Evolutionary conservation across 1,140 invertebrate genomes (phyloP).

Genomic region (Philopotamus ludificatus): DNA sequence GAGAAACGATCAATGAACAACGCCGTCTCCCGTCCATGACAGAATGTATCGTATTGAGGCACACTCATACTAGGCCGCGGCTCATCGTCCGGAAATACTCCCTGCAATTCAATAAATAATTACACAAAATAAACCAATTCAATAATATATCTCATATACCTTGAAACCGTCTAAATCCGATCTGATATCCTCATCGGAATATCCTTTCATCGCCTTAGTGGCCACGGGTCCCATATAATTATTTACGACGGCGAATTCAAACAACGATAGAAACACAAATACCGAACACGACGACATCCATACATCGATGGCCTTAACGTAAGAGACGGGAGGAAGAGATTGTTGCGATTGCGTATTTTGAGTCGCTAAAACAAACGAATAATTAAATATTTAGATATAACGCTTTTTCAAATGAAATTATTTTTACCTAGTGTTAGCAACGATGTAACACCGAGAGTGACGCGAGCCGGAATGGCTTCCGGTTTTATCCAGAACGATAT

Average conservation of each 20-base stretch:
- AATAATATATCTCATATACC: slow-evolving; percentile 49
- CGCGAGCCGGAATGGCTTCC: slow-evolving; percentile 80
- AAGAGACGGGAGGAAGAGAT: slow-evolving; percentile 85
- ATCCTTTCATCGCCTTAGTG: slow-evolving; percentile 87
- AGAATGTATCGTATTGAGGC: slow-evolving; percentile 81
- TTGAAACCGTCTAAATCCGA: slow-evolving; percentile 74
- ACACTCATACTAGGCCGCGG: slow-evolving; percentile 52
- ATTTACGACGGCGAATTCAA: slow-evolving; percentile 91
- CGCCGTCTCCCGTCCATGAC: slow-evolving; percentile 79
- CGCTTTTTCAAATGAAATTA: too few relatives aligned
- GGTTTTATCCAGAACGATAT: slow-evolving; percentile 93
- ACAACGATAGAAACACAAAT: slow-evolving; percentile 88
- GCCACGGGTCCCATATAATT: slow-evolving; percentile 87
- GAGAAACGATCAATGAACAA: slow-evolving; percentile 84
- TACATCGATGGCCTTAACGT: slow-evolving; percentile 89
- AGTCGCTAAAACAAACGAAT: slow-evolving; percentile 60
- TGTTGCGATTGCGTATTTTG: slow-evolving; percentile 89
- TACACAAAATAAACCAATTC: neutral
- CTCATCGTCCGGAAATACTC: slow-evolving; percentile 53
- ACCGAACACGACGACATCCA: slow-evolving; percentile 94
- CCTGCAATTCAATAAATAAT: slow-evolving; percentile 26
- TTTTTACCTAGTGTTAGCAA: slow-evolving; percentile 72
- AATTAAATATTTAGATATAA: slow-evolving; percentile 6
- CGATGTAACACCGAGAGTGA: slow-evolving; percentile 80
- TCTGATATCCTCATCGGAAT: slow-evolving; percentile 79